phyloP scores from a whole-genome alignment of 2,888 invertebrate species.

The Brenthis ino region DNA sequence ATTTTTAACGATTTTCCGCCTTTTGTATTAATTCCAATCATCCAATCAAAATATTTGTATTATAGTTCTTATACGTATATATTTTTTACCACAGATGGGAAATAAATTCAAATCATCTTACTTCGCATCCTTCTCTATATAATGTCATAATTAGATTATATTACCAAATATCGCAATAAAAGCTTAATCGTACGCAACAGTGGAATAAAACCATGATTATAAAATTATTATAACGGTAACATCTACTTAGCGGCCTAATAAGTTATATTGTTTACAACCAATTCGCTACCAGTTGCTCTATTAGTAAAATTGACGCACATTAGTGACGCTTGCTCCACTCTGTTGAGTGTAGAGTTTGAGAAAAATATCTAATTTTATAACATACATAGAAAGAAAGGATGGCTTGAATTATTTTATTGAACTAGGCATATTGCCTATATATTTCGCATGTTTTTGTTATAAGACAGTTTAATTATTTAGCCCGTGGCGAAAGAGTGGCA shows the following conservation, averaged over 20 bases:
- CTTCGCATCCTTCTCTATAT: too few species aligned
- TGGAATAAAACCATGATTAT: slow-evolving; percentile 11
- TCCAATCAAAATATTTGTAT: too few species aligned
- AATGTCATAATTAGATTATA: slow-evolving; percentile 50
- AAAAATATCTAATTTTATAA: too few species aligned
- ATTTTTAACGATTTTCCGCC: too few species aligned
- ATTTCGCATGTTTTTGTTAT: too few species aligned
- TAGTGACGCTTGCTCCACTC: slow-evolving; percentile 2
- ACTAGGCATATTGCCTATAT: background rate
- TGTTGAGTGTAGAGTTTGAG: background rate
- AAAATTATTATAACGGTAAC: slow-evolving; percentile 22
- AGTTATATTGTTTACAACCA: slow-evolving; percentile 22
- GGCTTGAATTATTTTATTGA: background rate
- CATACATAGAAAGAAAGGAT: background rate
- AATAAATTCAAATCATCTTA: too few species aligned
- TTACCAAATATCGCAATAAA: slow-evolving; percentile 50
- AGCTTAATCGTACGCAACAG: slow-evolving; percentile 7
- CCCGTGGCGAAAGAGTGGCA: too few species aligned
- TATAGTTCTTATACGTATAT: too few species aligned
- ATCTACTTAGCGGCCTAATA: slow-evolving; percentile 32
- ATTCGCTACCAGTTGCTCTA: slow-evolving; percentile 7
- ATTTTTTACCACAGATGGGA: too few species aligned
- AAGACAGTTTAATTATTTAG: too few species aligned
- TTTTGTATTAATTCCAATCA: too few species aligned
- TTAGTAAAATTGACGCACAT: slow-evolving; percentile 14